Conservation (phyloP, 2,888 invertebrate species). For the Pyrgus malvae region DNA sequence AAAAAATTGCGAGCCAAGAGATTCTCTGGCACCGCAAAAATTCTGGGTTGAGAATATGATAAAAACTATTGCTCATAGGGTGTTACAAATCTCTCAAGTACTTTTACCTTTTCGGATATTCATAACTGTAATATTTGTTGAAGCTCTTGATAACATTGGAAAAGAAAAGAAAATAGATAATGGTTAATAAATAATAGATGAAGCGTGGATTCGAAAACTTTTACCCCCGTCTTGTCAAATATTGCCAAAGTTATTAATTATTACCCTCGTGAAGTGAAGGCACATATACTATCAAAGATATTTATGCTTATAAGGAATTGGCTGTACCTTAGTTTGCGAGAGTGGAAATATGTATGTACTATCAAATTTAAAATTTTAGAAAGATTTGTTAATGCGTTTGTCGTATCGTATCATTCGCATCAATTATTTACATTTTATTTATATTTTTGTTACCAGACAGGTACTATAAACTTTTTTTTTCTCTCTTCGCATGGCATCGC, state of each 20-base stretch:
- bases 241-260: constrained; percentile 19
- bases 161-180: constrained; percentile 14
- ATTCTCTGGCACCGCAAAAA: neutral
- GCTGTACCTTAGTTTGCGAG: neutral
- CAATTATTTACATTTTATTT: no score
- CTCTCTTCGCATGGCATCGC: no score
- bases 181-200: constrained; percentile 7
- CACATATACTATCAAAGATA: constrained; percentile 13
- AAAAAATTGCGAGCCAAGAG: constrained; percentile 32
- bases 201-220: constrained; percentile 2
- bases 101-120: no score
- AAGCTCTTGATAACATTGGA: no score
- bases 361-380: no score
- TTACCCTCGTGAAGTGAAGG: constrained; percentile 22
- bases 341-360: no score
- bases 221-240: constrained; percentile 13
- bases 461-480: no score
- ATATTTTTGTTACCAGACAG: no score
- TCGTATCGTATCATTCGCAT: no score
- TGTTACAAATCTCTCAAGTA: constrained; percentile 1
- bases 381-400: no score
- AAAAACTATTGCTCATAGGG: neutral
- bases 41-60: constrained; percentile 4
- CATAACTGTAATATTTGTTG: no score
- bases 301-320: neutral